Evolutionary conservation across 2,888 invertebrate species (phyloP), one percentile per base, ranked within the genome.

Genomic region (Spilosoma lubricipeda): DNA sequence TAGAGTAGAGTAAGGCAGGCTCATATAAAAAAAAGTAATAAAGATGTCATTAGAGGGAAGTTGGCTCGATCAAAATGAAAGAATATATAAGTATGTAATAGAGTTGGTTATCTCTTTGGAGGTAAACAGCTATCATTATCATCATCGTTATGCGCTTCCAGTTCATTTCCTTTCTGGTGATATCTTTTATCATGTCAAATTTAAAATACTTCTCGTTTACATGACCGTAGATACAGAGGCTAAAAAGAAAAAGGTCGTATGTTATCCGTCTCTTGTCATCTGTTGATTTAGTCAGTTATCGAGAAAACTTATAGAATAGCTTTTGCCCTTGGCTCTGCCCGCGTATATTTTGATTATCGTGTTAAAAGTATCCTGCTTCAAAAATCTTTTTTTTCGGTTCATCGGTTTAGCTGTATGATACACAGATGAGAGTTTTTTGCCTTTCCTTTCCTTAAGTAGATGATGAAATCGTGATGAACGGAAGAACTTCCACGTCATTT

Each of bases 121-220:
- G 59, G 59, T 27, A 59, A 27, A 59, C 59, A 27, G 59, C 27
- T 23, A 56, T 56, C 9, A 56, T 56, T 20, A 56, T 56, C 52
- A 56, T 56, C n/a, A 52, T 52, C 20, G 11, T 56, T 7, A 56
- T 23, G 48, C 48, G 48, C 52, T 56, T 56, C 52, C 52, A n/a
- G 23, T 9, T n/a, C 52, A 56, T 56, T 56, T 56, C 52, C 52
- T 56, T 56, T 9, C 11, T 56, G n/a, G 2, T 52, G 2, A 9
- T n/a, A 56, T 56, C 52, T 56, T n/a, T 56, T 56, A 56, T 56
- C 52, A 56, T n/a, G n/a, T 56, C n/a, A 23, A 56, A 56, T 56
- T n/a, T n/a, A 23, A 56, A 56, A 56, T 11, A 11, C 23, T 23
- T n/a, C n/a, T 56, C 52, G 52, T n/a, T 56, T 56, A 20, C 5